Conservation (phyloP, 2,113 vertebrate genomes). For the Ceratotherium simum region DNA sequence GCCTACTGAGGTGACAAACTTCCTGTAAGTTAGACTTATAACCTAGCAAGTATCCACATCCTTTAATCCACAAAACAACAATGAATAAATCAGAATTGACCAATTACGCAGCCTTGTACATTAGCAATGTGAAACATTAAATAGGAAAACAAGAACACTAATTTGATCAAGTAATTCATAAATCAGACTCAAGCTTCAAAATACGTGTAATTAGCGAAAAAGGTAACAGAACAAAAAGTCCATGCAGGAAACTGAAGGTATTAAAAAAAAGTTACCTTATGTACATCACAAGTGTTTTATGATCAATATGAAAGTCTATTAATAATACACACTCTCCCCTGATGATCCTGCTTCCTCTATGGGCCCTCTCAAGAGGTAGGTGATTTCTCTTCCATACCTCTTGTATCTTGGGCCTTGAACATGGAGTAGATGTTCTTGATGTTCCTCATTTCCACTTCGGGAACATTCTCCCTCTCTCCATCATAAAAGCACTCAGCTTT, state of each 20-base stretch:
- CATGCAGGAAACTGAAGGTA: not conserved
- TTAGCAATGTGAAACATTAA: not conserved
- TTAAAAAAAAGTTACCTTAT: not conserved
- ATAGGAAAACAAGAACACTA: not conserved
- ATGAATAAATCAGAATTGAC: not conserved
- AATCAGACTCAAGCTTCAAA: not conserved
- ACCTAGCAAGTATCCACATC: not conserved
- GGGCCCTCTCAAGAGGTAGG: not conserved
- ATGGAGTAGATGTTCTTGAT: not conserved
- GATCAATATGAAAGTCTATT: not conserved
- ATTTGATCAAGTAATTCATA: slow-evolving; percentile 12
- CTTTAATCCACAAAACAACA: not conserved
- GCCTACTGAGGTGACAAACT: not conserved
- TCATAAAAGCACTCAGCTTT: not conserved
- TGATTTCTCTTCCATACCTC: not conserved
- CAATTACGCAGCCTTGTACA: not conserved
- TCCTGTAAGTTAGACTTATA: not conserved
- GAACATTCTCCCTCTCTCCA: not conserved
- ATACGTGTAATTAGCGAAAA: not conserved
- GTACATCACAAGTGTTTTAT: not conserved
- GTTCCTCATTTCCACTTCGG: not conserved
- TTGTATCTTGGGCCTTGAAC: not conserved
- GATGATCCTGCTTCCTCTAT: not conserved
- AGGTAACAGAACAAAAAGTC: not conserved
- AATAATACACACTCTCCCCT: not conserved